A percentile compares a stretch with the other conserved stretches of the same genome.
Evolutionary conservation across 2,888 invertebrate genomes (phyloP).

Genomic region (Synanthedon andrenaeformis): DNA sequence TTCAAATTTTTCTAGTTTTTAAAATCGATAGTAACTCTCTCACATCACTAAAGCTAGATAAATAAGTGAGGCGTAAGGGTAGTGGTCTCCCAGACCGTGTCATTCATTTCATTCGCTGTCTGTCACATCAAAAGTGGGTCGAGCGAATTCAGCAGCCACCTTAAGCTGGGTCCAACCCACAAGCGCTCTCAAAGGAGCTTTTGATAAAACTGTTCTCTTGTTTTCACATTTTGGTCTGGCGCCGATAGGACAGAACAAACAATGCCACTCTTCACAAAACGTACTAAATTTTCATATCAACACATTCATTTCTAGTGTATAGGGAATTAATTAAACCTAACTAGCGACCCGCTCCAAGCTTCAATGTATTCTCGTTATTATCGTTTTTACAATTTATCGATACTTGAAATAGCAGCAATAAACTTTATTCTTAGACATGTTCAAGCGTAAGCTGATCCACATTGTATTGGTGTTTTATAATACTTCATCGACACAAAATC

Average conservation of each 20-base stretch:
- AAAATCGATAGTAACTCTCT: too few relatives aligned
- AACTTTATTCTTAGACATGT: background rate
- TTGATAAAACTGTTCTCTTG: slow-evolving; percentile 1
- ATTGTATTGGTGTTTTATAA: background rate
- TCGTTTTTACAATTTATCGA: too few relatives aligned
- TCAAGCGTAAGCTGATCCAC: background rate
- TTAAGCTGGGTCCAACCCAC: slow-evolving; percentile 2
- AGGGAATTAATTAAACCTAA: too few relatives aligned
- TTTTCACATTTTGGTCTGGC: background rate
- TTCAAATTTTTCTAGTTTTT: too few relatives aligned
- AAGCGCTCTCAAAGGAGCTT: slow-evolving; percentile 1
- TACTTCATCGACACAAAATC: slow-evolving; percentile 4
- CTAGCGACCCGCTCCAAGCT: too few relatives aligned
- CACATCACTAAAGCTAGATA: background rate
- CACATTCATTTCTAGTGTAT: too few relatives aligned
- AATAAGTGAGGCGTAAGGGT: background rate
- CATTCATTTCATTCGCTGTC: slow-evolving; percentile 2
- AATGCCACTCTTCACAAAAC: too few relatives aligned
- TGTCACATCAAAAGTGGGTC: slow-evolving; percentile 3
- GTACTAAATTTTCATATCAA: too few relatives aligned
- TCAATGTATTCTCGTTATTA: too few relatives aligned
- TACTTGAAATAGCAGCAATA: too few relatives aligned
- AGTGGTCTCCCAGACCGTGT: slow-evolving; percentile 1
- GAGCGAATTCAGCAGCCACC: background rate
- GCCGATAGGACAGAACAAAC: background rate